These are phyloP conservation scores for Sebastes minor DNA, from an alignment of 2,797 vertebrate species.

Conservation along the genomic window DNA sequence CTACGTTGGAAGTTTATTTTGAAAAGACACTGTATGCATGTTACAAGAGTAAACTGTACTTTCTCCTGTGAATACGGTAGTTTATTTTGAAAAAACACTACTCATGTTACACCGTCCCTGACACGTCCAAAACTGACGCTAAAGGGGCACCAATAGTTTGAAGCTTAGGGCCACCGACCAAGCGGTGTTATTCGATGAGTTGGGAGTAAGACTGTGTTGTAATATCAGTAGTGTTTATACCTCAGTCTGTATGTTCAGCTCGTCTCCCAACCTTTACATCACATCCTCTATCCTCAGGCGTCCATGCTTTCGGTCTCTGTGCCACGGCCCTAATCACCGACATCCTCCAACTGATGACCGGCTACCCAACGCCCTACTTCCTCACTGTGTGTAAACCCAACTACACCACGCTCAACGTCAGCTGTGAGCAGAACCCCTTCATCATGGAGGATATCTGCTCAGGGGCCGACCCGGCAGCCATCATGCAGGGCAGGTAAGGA, in stretches of 20 bases:
- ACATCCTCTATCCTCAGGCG: constrained; percentile 78
- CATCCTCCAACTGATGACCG: constrained; percentile 95
- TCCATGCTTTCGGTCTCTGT: constrained; percentile 96
- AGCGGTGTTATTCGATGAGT: neutral
- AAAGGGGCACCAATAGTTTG: too few species aligned
- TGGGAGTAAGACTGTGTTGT: neutral
- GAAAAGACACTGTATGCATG: neutral
- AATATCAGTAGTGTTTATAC: neutral
- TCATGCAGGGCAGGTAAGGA: constrained; percentile 92
- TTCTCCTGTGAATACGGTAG: too few species aligned
- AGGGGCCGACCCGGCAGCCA: constrained; percentile 87
- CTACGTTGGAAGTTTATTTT: neutral
- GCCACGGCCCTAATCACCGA: constrained; percentile 97
- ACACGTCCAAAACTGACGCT: too few species aligned
- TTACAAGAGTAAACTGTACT: too few species aligned
- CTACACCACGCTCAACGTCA: constrained; percentile 92
- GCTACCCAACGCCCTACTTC: constrained; percentile 96
- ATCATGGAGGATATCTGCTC: constrained; percentile 96
- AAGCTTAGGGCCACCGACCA: too few species aligned
- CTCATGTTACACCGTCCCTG: too few species aligned
- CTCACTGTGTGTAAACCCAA: constrained; percentile 98
- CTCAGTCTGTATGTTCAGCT: neutral
- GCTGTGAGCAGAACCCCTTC: constrained; percentile 94
- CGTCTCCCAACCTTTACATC: neutral
- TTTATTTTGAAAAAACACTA: neutral